Percentiles rank a stretch among this genome's conserved stretches.
These are phyloP conservation scores for Nesoenas mayeri DNA, from an alignment of 2,113 vertebrate species.

Conservation along the genomic window DNA sequence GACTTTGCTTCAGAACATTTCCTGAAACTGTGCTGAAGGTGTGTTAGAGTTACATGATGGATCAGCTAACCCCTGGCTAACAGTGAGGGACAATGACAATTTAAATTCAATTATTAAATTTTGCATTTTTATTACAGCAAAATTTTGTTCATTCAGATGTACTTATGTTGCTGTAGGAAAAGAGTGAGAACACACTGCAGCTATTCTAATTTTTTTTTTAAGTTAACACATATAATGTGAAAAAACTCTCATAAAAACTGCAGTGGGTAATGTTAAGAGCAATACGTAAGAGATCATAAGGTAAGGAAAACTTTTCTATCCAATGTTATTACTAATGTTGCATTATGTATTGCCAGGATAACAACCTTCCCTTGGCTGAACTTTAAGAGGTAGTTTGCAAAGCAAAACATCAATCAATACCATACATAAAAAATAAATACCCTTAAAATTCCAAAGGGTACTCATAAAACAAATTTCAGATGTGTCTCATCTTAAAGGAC, in stretches of 20 bases:
- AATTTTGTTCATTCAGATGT: not conserved
- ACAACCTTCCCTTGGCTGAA: slow-evolving; percentile 40
- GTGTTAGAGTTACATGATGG: not conserved
- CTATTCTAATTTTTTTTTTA: not conserved
- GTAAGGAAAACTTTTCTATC: not conserved
- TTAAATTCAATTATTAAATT: not conserved
- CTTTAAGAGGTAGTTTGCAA: slow-evolving; percentile 45
- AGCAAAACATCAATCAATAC: slow-evolving; percentile 18
- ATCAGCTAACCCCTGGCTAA: not conserved
- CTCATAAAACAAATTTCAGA: not conserved
- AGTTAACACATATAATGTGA: not conserved
- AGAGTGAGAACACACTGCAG: not conserved
- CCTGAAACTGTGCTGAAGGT: not conserved
- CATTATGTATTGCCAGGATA: not conserved
- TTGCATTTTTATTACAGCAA: not conserved
- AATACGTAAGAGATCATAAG: slow-evolving; percentile 20
- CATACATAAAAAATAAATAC: not conserved
- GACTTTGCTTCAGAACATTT: not conserved
- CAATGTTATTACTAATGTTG: slow-evolving; percentile 27
- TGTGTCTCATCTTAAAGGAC: not conserved
- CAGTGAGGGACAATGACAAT: not conserved
- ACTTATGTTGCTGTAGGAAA: not conserved
- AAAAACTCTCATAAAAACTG: not conserved
- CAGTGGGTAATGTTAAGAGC: slow-evolving; percentile 1
- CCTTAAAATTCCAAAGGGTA: not conserved